Conservation (phyloP, 2,113 vertebrate genomes). For the Cygnus atratus region DNA sequence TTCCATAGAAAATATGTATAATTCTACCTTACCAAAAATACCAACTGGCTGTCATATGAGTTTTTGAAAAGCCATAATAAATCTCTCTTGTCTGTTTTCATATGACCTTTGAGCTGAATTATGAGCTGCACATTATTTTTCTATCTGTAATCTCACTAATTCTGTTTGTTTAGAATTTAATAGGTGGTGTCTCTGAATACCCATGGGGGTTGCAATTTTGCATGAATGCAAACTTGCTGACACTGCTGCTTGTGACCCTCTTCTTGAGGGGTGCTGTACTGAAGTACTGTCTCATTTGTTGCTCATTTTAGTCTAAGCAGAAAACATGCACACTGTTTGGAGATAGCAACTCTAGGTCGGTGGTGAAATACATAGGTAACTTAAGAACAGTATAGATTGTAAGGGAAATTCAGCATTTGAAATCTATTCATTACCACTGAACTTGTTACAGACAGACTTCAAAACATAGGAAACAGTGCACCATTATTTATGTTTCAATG, state of each 20-base stretch:
- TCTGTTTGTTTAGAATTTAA: neutral
- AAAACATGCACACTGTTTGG: neutral
- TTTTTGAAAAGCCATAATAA: conserved; percentile 31
- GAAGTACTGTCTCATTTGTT: neutral
- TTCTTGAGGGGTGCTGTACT: neutral
- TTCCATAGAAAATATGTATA: conserved; percentile 23
- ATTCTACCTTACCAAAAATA: conserved; percentile 46
- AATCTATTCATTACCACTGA: neutral
- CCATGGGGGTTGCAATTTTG: neutral
- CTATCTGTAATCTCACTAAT: neutral
- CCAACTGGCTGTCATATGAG: neutral
- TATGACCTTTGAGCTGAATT: neutral
- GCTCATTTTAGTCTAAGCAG: neutral
- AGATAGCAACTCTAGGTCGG: neutral
- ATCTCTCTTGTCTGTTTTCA: neutral
- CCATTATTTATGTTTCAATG: neutral
- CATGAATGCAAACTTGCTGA: neutral
- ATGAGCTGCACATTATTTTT: neutral
- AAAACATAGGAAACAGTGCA: neutral
- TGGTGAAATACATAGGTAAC: neutral
- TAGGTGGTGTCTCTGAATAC: neutral
- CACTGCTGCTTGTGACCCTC: neutral
- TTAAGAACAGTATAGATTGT: neutral
- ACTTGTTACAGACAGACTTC: neutral
- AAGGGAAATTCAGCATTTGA: neutral